Conservation (phyloP, 2,113 vertebrate species). For the Marmota monax region DNA sequence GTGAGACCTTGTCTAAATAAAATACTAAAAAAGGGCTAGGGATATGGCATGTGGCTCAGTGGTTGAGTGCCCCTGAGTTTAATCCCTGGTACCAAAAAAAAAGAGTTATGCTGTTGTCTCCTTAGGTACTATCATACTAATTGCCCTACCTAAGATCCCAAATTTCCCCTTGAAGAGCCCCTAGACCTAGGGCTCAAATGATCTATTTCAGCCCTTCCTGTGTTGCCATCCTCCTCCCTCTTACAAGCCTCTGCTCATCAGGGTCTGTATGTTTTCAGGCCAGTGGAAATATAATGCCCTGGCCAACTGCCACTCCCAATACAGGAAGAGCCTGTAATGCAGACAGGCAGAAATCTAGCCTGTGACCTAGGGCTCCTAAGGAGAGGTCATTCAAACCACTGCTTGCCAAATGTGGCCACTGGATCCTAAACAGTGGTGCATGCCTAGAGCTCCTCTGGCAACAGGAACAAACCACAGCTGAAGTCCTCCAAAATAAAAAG, state of each 20-base stretch:
- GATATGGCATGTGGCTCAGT: no score
- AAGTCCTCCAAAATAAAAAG: conserved; percentile 77
- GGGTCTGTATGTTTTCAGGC: conserved; percentile 78
- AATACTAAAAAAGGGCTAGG: no score
- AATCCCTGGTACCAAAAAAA: background rate
- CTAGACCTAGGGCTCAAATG: background rate
- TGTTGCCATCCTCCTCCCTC: conserved; percentile 41
- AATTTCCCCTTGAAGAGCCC: conserved; percentile 34
- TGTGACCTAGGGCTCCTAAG: conserved; percentile 75
- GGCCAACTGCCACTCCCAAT: conserved; percentile 81
- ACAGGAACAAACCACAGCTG: conserved; percentile 78
- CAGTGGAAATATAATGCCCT: conserved; percentile 81
- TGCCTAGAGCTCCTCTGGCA: conserved; percentile 77
- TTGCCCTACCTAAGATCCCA: background rate
- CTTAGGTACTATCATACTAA: background rate
- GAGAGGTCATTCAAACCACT: conserved; percentile 81
- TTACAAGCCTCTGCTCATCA: conserved; percentile 66
- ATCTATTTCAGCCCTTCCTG: conserved; percentile 51
- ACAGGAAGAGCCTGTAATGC: conserved; percentile 74
- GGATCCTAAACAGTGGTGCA: conserved; percentile 77
- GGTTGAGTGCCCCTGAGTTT: no score
- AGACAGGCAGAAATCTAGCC: conserved; percentile 72
- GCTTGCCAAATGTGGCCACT: conserved; percentile 81
- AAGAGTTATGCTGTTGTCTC: conserved; percentile 53
- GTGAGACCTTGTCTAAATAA: no score